These are phyloP conservation scores for Tyrophagus putrescentiae DNA, from an alignment of 1,140 invertebrate genomes.

Conservation along the genomic window DNA sequence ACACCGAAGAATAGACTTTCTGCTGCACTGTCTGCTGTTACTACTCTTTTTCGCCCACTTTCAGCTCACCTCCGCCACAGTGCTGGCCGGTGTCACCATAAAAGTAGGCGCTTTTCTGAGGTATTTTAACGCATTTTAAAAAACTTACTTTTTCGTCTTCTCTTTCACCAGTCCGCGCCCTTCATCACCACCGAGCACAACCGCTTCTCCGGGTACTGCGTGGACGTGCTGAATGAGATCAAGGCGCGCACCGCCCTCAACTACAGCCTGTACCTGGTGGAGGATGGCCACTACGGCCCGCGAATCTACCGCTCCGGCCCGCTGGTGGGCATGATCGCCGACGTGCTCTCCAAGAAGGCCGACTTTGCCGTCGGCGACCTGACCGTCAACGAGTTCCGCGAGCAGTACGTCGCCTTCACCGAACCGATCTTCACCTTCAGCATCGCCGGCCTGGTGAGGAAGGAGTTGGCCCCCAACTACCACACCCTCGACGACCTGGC, in stretches of 20 bases:
- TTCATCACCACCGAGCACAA: slow-evolving; percentile 9
- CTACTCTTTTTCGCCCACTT: too few relatives aligned
- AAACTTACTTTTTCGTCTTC: neutral
- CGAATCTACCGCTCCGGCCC: neutral
- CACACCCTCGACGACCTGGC: slow-evolving; percentile 8
- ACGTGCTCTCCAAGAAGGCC: slow-evolving; percentile 28
- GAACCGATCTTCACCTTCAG: slow-evolving; percentile 45
- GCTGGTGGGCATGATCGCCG: slow-evolving; percentile 21
- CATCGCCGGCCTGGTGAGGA: slow-evolving; percentile 34
- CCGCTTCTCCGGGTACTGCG: slow-evolving; percentile 7
- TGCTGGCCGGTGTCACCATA: slow-evolving; percentile 9
- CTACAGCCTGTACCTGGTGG: slow-evolving; percentile 41
- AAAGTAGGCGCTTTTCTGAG: neutral
- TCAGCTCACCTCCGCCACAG: too few relatives aligned
- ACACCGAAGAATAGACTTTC: too few relatives aligned
- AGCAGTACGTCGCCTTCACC: slow-evolving; percentile 40
- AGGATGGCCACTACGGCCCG: slow-evolving; percentile 3
- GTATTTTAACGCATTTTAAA: too few relatives aligned
- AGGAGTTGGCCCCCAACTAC: neutral
- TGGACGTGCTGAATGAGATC: slow-evolving; percentile 16
- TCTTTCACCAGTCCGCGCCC: neutral
- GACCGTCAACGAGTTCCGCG: slow-evolving; percentile 39
- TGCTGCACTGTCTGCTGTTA: too few relatives aligned
- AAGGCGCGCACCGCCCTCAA: neutral
- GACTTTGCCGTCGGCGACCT: slow-evolving; percentile 41